These are phyloP conservation scores for Blera fallax DNA, from an alignment of 2,888 invertebrate species.

Conservation along the genomic window DNA sequence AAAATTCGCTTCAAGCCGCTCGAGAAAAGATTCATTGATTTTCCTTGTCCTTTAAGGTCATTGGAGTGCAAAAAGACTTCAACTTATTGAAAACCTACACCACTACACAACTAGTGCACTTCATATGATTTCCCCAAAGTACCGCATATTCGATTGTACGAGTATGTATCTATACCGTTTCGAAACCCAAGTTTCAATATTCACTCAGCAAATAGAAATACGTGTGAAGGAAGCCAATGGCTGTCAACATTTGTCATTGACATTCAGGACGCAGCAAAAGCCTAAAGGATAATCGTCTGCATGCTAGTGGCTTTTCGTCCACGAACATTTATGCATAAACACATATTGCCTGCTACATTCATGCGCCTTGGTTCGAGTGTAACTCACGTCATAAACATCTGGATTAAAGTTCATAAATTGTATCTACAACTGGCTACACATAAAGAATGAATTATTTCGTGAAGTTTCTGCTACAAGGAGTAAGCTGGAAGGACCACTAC, in stretches of 20 bases:
- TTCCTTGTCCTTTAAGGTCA: not conserved
- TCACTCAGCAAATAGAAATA: not conserved
- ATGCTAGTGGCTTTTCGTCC: too few relatives aligned
- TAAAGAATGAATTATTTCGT: conserved; percentile 54
- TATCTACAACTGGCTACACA: conserved; percentile 12
- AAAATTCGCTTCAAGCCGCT: too few relatives aligned
- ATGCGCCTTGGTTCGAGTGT: conserved; percentile 5
- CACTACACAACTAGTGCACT: not conserved
- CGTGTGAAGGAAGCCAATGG: not conserved
- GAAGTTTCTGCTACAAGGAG: conserved; percentile 6
- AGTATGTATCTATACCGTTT: not conserved
- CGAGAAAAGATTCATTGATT: too few relatives aligned
- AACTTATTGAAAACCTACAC: not conserved
- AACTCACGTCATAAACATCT: conserved; percentile 61
- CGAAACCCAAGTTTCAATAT: not conserved
- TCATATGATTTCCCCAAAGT: conserved; percentile 21
- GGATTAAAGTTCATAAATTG: conserved; percentile 60
- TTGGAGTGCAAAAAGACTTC: not conserved
- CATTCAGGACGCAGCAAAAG: not conserved
- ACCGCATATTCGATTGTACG: not conserved
- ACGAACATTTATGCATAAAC: not conserved
- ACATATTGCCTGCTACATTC: not conserved
- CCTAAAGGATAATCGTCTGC: conserved; percentile 7
- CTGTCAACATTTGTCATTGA: conserved; percentile 10
- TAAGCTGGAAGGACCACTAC: not conserved